phyloP scores from a whole-genome alignment of 2,113 vertebrate species.

The Aptenodytes patagonicus region DNA sequence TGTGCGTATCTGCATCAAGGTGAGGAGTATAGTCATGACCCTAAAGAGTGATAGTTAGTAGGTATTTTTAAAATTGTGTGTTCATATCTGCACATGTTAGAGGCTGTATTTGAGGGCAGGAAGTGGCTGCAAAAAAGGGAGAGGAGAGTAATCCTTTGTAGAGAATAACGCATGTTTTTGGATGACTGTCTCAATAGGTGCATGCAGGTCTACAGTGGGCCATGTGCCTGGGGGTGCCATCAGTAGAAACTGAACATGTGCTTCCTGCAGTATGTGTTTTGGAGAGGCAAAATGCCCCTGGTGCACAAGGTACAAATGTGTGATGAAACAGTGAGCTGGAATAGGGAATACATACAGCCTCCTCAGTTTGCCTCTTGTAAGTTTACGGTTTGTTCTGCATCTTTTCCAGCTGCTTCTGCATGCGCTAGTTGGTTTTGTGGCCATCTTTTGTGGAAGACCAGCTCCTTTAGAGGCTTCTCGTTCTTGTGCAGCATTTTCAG shows the following conservation, averaged over 20 bases:
- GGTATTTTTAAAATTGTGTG: background rate
- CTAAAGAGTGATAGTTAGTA: background rate
- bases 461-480: constrained; percentile 70
- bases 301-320: background rate
- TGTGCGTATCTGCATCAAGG: background rate
- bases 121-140: background rate
- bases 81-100: background rate
- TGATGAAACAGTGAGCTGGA: background rate
- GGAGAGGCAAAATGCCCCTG: background rate
- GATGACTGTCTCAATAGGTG: background rate
- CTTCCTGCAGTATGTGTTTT: background rate
- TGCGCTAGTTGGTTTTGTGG: constrained; percentile 73
- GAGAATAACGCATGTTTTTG: background rate
- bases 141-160: background rate
- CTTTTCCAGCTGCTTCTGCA: constrained; percentile 75
- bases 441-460: constrained; percentile 73
- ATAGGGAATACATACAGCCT: constrained; percentile 6
- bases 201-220: background rate
- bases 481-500: constrained; percentile 71
- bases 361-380: constrained; percentile 72
- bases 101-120: background rate
- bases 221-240: background rate
- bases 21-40: background rate
- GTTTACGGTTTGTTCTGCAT: constrained; percentile 75
- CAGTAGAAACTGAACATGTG: background rate